Evolutionary conservation across 2,888 invertebrate species (phyloP).

Genomic region (Liposcelis brunnea): DNA sequence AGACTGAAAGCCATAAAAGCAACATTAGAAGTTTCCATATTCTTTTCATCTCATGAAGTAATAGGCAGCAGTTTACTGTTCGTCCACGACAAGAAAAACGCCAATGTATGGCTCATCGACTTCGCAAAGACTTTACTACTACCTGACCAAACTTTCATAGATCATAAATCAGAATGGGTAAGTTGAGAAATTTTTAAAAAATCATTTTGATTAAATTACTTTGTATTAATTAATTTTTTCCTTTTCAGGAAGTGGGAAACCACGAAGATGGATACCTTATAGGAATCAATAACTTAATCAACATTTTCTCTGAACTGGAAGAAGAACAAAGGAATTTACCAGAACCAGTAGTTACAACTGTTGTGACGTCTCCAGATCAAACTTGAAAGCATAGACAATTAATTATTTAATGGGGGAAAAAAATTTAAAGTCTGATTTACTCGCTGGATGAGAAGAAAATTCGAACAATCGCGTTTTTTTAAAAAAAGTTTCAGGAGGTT

Average conservation of each 20-base stretch:
- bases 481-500: too few species aligned
- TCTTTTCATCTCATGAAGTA: constrained; percentile 79
- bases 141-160: constrained; percentile 52
- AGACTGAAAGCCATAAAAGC: constrained; percentile 68
- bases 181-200: too few species aligned
- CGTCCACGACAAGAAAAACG: constrained; percentile 76
- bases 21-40: constrained; percentile 68
- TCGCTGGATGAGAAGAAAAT: too few species aligned
- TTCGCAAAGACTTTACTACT: constrained; percentile 87
- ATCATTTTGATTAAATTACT: too few species aligned
- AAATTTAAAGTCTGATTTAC: too few species aligned
- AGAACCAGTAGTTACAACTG: too few species aligned
- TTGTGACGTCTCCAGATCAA: too few species aligned
- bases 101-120: constrained; percentile 93
- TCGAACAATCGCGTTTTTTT: too few species aligned
- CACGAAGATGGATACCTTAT: constrained; percentile 93
- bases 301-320: constrained; percentile 52
- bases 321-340: constrained; percentile 1
- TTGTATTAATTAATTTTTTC: too few species aligned
- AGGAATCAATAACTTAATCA: constrained; percentile 77
- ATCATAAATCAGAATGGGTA: constrained; percentile 65
- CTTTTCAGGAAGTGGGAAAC: constrained; percentile 56
- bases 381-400: too few species aligned
- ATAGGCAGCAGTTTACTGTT: constrained; percentile 89
- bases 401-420: too few species aligned